Conservation (phyloP, 2,888 invertebrate species). For the Ferdinandea cuprea region DNA sequence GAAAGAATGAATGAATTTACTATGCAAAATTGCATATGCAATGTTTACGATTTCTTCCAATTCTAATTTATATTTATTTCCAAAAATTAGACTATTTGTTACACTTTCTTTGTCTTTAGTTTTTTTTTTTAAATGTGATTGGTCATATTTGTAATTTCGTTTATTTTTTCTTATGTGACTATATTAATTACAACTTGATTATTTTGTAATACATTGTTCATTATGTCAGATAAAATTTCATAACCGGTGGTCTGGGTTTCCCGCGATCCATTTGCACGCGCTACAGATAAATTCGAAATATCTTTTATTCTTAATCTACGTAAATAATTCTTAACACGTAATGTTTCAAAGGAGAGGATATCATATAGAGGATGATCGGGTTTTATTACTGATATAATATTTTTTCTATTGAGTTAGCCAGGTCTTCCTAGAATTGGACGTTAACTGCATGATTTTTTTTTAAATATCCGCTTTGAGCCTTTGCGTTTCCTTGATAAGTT, state of each 20-base stretch:
- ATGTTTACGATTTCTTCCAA: slow-evolving; percentile 36
- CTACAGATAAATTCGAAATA: slow-evolving; percentile 8
- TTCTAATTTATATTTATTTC: slow-evolving; percentile 43
- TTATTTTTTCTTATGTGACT: slow-evolving; percentile 36
- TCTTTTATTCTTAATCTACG: background rate
- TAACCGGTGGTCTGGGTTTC: too few species aligned
- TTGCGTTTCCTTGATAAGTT: slow-evolving; percentile 33
- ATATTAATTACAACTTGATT: slow-evolving; percentile 31
- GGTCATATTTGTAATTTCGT: slow-evolving; percentile 27
- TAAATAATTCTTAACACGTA: background rate
- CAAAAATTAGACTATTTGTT: slow-evolving; percentile 5
- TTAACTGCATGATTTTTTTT: slow-evolving; percentile 42
- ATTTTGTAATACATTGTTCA: too few species aligned
- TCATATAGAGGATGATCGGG: slow-evolving; percentile 15
- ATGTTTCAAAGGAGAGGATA: slow-evolving; percentile 30
- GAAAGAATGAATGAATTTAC: slow-evolving; percentile 47
- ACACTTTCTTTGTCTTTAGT: background rate
- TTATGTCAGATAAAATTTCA: slow-evolving; percentile 29
- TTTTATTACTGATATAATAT: slow-evolving; percentile 8
- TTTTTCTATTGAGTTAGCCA: background rate
- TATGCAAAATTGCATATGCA: slow-evolving; percentile 43
- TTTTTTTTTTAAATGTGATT: slow-evolving; percentile 11
- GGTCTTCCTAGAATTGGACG: background rate
- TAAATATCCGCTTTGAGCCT: slow-evolving; percentile 47
- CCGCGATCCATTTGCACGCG: too few species aligned